Percentiles rank a stretch among this genome's conserved stretches.
Conservation (phyloP, 2,797 vertebrate genomes). For the Lacerta bilineata region DNA sequence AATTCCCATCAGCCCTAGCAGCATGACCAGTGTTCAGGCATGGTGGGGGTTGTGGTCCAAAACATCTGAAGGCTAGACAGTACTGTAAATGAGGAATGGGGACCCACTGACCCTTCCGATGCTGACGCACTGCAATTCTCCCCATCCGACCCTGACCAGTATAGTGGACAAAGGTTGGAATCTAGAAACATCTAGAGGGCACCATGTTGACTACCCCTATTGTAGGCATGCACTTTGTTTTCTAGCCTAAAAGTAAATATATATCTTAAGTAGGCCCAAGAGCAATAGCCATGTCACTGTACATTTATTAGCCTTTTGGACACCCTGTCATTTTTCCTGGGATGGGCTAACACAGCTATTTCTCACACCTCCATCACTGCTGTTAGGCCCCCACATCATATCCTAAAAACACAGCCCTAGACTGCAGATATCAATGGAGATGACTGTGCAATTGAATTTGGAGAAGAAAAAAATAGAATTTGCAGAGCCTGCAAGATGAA, state of each 20-base stretch:
- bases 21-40: too few species aligned
- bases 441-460: constrained; percentile 26
- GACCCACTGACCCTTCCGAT: background rate
- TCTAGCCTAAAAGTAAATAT: background rate
- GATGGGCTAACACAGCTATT: background rate
- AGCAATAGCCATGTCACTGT: background rate
- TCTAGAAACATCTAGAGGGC: too few species aligned
- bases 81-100: too few species aligned
- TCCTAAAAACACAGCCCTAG: constrained; percentile 25
- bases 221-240: background rate
- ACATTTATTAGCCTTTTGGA: background rate
- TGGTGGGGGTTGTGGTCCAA: too few species aligned
- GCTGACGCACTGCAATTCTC: too few species aligned
- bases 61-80: too few species aligned
- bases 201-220: too few species aligned
- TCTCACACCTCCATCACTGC: background rate
- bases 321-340: background rate
- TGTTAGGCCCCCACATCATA: background rate
- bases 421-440: constrained; percentile 33
- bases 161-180: too few species aligned
- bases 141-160: too few species aligned
- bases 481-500: constrained; percentile 43
- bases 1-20: too few species aligned
- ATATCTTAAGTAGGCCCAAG: background rate
- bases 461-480: constrained; percentile 22